Evolutionary conservation across 2,888 invertebrate species (phyloP).

Genomic region (Pachycephus smyrnensis): DNA sequence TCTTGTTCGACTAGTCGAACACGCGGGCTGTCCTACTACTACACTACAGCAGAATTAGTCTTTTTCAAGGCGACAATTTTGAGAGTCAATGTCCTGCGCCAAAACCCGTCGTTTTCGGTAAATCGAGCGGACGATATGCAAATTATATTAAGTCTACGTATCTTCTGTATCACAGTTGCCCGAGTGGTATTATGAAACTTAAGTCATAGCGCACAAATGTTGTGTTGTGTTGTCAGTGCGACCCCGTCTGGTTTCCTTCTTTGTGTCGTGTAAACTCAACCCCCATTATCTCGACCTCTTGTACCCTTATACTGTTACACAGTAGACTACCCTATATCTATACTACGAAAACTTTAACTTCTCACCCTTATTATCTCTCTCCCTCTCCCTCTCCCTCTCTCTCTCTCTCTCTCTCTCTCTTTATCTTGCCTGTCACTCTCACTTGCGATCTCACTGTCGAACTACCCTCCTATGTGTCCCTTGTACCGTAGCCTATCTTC

Average conservation of each 20-base stretch:
- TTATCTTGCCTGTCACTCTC: too few species aligned
- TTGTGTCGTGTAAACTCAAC: conserved; percentile 45
- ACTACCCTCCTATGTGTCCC: not conserved
- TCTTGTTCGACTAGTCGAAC: not conserved
- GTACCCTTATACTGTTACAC: not conserved
- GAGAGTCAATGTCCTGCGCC: not conserved
- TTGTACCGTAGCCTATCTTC: not conserved
- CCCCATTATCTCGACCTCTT: conserved; percentile 45
- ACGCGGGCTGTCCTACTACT: too few species aligned
- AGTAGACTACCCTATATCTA: not conserved
- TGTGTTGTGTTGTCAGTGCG: conserved; percentile 55
- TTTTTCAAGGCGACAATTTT: not conserved
- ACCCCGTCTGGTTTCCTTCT: conserved; percentile 27
- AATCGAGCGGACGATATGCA: conserved; percentile 47
- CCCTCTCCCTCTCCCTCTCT: too few species aligned
- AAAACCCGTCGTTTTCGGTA: not conserved
- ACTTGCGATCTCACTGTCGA: not conserved
- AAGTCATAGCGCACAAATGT: conserved; percentile 60
- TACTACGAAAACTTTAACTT: not conserved
- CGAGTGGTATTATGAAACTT: conserved; percentile 61
- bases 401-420: too few species aligned
- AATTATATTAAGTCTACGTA: conserved; percentile 53
- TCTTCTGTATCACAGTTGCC: conserved; percentile 50
- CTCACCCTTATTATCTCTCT: too few species aligned
- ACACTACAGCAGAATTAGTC: too few species aligned